Evolutionary conservation across 2,113 vertebrate genomes (phyloP).

Genomic region (Nerophis lumbriciformis): DNA sequence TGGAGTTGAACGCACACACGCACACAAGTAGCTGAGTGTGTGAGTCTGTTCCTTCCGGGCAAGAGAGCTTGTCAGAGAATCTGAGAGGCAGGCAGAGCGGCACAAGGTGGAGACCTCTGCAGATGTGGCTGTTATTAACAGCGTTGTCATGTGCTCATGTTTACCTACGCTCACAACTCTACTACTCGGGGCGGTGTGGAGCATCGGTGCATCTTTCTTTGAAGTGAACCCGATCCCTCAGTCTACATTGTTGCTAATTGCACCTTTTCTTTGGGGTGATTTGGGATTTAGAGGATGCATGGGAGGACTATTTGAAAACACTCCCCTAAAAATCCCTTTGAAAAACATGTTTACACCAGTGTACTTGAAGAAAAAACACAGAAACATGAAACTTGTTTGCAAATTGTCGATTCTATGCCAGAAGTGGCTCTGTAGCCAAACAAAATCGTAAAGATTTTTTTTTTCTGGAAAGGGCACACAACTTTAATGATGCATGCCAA

Average conservation of each 20-base stretch:
- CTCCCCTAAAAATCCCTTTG: too few species aligned
- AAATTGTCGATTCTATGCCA: too few species aligned
- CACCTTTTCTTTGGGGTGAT: conserved; percentile 48
- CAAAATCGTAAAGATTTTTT: too few species aligned
- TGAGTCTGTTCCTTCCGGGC: conserved; percentile 57
- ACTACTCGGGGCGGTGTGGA: conserved; percentile 60
- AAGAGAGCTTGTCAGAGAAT: conserved; percentile 54
- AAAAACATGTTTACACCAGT: too few species aligned
- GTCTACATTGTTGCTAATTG: conserved; percentile 73
- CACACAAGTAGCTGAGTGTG: conserved; percentile 44
- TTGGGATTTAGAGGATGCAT: conserved; percentile 44
- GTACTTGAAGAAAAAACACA: too few species aligned
- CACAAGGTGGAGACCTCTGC: conserved; percentile 72
- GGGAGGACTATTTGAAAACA: conserved; percentile 31
- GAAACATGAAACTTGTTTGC: too few species aligned
- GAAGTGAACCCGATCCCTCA: conserved; percentile 74
- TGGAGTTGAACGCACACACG: conserved; percentile 9
- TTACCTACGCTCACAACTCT: conserved; percentile 69
- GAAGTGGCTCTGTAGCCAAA: too few species aligned
- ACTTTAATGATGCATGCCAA: too few species aligned
- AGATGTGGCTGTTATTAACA: conserved; percentile 73
- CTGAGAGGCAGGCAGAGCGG: conserved; percentile 58
- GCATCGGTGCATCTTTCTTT: conserved; percentile 60
- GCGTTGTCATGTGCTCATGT: conserved; percentile 73
- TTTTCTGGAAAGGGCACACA: too few species aligned